Evolutionary conservation across 2,888 invertebrate genomes (phyloP).

Genomic region (Caenorhabditis sp.): DNA sequence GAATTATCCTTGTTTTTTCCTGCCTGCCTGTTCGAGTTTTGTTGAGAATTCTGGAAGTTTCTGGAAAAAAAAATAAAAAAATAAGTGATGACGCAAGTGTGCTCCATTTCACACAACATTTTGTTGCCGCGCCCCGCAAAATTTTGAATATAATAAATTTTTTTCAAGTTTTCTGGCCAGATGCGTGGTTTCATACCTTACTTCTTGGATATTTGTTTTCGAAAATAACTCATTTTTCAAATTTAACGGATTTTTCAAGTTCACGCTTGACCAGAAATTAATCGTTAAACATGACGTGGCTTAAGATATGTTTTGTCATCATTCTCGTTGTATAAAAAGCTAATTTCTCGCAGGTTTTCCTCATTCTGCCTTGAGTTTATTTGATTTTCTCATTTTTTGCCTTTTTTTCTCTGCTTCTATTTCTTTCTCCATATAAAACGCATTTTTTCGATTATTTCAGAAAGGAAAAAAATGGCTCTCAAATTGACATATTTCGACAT

Average conservation of each 20-base stretch:
- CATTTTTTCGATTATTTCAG: too few relatives aligned
- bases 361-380: too few relatives aligned
- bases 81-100: neutral
- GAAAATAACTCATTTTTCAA: too few relatives aligned
- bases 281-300: too few relatives aligned
- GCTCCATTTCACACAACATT: neutral
- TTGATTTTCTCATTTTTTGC: neutral
- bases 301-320: too few relatives aligned
- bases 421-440: neutral
- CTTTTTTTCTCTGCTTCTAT: neutral
- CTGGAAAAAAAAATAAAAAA: neutral
- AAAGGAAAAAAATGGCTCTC: slow-evolving; percentile 24
- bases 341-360: too few relatives aligned
- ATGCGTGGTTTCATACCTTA: too few relatives aligned
- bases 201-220: too few relatives aligned
- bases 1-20: neutral
- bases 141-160: neutral
- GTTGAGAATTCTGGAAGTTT: neutral
- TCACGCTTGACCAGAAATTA: too few relatives aligned
- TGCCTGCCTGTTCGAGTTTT: neutral
- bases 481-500: slow-evolving; percentile 53
- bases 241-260: too few relatives aligned
- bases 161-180: too few relatives aligned
- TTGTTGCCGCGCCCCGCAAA: neutral
- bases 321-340: too few relatives aligned